Base-by-base conservation (phyloP, 2,888 invertebrate species). In the Smittia aterrima region DNA sequence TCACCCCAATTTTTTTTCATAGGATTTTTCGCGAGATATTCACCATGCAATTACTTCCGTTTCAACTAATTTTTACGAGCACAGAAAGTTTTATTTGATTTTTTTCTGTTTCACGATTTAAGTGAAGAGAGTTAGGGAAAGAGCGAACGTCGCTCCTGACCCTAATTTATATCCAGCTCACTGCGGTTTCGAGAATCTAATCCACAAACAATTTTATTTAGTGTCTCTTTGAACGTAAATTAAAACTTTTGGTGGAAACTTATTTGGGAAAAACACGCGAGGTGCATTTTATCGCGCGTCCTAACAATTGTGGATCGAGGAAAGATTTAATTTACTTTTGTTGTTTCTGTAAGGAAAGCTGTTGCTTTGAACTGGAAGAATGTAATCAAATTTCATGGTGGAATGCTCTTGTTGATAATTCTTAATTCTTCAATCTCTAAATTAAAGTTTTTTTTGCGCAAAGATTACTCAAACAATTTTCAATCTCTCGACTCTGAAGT, bases 1-100 rank as follows among this genome's bases (percentile, higher is more conserved):
- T 24, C 64, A 64, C 64, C 25, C 64, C 64, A 64, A n/a, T n/a
- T 22, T 18, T 58, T 58, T 58, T 18, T 22, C 2, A 58, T 4
- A 20, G 3, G 6, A 3, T 20, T 22, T 7, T 58, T 27, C 64
- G 24, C 25, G 13, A 13, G 27, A 24, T n/a, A 6, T 64, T 64
- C 24, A 6, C 64, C 64, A 2, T 27, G 64, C 64, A 64, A 64
- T 64, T 64, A 64, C 64, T 58, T 58, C 58, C 58, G 20, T 58
- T 3, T 58, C 58, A 58, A 58, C 58, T 58, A 58, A 58, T 18
- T 58, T 58, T 58, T 58, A 58, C 18, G 22, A 58, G n/a, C 58
- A 18, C 20, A 58, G 16, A 16, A 47, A 47, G 16, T n/a, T 47
- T 47, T 47, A 47, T 47, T 47, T 16, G 16, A n/a, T 47, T 47